Base-by-base conservation (phyloP, 2,888 invertebrate species). In the Cenopis cana region DNA sequence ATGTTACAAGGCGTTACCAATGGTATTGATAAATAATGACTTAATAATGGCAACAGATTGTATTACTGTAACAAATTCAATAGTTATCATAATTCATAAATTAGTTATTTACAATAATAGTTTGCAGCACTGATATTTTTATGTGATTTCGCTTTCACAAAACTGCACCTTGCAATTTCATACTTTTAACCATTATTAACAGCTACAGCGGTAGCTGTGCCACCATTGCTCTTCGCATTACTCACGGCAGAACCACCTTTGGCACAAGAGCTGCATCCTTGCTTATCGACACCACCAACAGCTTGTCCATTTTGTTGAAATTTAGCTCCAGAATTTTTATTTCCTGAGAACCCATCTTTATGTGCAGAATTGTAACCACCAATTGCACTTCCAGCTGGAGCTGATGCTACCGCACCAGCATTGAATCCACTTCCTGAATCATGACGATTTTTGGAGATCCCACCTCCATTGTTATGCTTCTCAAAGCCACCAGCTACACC, bases 131-230 rank as follows among this genome's bases (percentile, higher is more conserved):
- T 41, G 14, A 12, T 12, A 41, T 41, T 6, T 14, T 41, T 41
- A 41, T 41, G 1, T 0, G 8, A 46, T n/a, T 41, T 46, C 14
- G 14, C 14, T 41, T 41, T 46, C 12, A 46, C 12, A 8, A 3
- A 18, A 50, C 18, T 11, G 18, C 10, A 11, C 18, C 11, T 3
- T 18, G 50, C 18, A 46, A 46, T 46, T 17, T 17, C 5, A 0
- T 10, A 36, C 11, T 17, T 11, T 56, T 56, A 56, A 56, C 56
- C 56, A 56, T 17, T 54, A 24, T 54, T 56, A 36, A 56, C 56
- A 36, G 56, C 56, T 36, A 56, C 11, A 0, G 56, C 56, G 17
- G 36, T 36, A 17, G 56, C 56, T 11, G 56, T 10, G 17, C 56
- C 56, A 10, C 56, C 33, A 10, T 56, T n/a, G 12, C 56, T 56